Conservation (phyloP, 1,140 invertebrate genomes). For the Campoletis sonorensis region DNA sequence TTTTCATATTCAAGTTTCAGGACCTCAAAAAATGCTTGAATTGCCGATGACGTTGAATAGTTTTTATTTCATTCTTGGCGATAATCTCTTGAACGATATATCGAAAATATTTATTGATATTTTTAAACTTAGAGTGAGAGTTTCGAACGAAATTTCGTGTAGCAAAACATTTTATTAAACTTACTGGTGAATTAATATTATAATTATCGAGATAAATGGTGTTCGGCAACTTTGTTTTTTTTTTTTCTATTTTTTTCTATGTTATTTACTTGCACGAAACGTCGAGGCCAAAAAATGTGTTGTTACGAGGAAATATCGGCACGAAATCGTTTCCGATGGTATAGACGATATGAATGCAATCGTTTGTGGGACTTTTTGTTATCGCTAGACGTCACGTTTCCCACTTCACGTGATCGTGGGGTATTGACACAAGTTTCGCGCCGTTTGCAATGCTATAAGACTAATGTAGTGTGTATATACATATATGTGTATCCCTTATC, state of each 20-base stretch:
- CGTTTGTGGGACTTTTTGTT: constrained; percentile 1
- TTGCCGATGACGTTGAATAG: not conserved
- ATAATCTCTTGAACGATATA: no score
- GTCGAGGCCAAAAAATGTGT: not conserved
- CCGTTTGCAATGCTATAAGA: not conserved
- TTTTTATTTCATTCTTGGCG: not conserved
- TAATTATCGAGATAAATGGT: no score
- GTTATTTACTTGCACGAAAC: no score
- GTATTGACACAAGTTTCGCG: constrained; percentile 33
- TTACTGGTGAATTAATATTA: no score
- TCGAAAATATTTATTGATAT: no score
- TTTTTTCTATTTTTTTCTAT: no score
- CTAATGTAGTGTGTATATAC: not conserved
- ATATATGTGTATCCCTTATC: constrained; percentile 5
- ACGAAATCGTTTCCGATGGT: not conserved
- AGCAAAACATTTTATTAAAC: no score
- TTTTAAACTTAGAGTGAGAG: no score
- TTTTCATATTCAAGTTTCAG: not conserved
- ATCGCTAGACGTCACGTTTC: constrained; percentile 6
- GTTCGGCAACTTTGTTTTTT: no score
- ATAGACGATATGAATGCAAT: not conserved
- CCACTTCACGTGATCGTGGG: not conserved
- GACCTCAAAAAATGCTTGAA: not conserved
- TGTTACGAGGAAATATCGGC: not conserved
- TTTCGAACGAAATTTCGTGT: no score